Evolutionary conservation across 2,797 vertebrate species (phyloP), one percentile per base, ranked within the genome.

Genomic region (Enteromius mattozi): DNA sequence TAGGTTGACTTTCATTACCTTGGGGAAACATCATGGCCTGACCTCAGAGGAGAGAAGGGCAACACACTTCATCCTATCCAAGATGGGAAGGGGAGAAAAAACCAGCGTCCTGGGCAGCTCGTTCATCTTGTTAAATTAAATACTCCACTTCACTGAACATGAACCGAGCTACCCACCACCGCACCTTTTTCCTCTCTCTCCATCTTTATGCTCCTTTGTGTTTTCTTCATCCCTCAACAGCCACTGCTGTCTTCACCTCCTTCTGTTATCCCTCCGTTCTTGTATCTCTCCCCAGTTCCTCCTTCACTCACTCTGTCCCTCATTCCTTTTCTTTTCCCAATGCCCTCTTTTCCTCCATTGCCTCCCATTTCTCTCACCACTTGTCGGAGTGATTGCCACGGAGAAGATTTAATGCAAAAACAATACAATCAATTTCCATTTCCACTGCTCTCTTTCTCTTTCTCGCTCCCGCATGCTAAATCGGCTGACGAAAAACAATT

Each of bases 121-220:
- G 91, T 95, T 94, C 93, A 94, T 95, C 94, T 94, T 92, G 91
- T 94, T 92, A 93, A 94, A 95, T 95, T 94, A 95, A 95, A 95
- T 94, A 94, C 93, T 94, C 91, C 93, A 94, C 92, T 94, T 90
- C 92, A 88, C 86, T 94, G 94, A 94, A 92, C 93, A 92, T 88
- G 90, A 94, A 94, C 91, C 72, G 86, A 90, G 80, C 89, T 81
- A 81, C 88, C 88, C 65, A 86, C 84, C 68, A 61, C 42, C 21
- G 24, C 49, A 63, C 42, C 27, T 66, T 83, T 83, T 83, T 77
- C 81, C 81, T 81, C 80, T 82, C 45, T 49, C 74, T 76, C 86
- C 78, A 40, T 83, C 86, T 83, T 47, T 61, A 49, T 85, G 72
- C 79, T 87, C 87, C 82, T 87, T 87, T 81, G 82, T 86, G 87